Base-by-base conservation (phyloP, 1,140 invertebrate genomes). In the Drosophila kohkoa region DNA sequence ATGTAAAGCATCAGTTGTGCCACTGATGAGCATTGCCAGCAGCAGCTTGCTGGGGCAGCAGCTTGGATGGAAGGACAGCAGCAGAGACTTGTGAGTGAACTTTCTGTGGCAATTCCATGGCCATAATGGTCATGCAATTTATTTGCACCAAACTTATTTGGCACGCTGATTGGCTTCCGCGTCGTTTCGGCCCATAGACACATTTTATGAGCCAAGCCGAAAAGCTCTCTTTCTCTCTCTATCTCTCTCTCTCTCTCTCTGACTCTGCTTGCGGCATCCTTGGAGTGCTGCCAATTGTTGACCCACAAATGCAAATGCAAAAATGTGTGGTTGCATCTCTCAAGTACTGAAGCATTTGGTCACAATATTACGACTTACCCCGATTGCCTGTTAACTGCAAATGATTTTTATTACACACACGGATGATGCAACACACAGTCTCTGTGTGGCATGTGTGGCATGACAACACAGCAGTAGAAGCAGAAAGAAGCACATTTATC, bases 131-230 rank as follows among this genome's bases (percentile, higher is more conserved):
- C 52, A 43, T 75, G 77, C 77, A 83, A 88, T 89, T 89, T 88
- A 89, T 89, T 88, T 83, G 81, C 77, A 71, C 20, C 76, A 75
- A 89, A 89, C 78, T 89, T 88, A 75, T 75, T 86, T 78, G 75
- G 65, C 74, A 25, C 20, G 16, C 72, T 70, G 72, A 75, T 75
- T 75, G 72, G 72, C 72, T 62, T 74, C 57, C 71, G 20, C 20
- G 20, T 25, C 20, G 65, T 60, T 58, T 63, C 43, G 66, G 20
- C 51, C 28, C 57, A 63, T 75, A 69, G 72, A 43, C 55, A 74
- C 55, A 41, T 52, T 51, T 75, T 70, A 63, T 75, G 58, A 62
- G n/a, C 66, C 68, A 5, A 11, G 38, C 15, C 2, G 1, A 11
- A 35, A 10, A 32, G n/a, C 11, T 13, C 5, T n/a, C n/a, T 8